These are phyloP conservation scores for Zeuzera pyrina DNA, from an alignment of 2,888 invertebrate genomes.

Conservation along the genomic window DNA sequence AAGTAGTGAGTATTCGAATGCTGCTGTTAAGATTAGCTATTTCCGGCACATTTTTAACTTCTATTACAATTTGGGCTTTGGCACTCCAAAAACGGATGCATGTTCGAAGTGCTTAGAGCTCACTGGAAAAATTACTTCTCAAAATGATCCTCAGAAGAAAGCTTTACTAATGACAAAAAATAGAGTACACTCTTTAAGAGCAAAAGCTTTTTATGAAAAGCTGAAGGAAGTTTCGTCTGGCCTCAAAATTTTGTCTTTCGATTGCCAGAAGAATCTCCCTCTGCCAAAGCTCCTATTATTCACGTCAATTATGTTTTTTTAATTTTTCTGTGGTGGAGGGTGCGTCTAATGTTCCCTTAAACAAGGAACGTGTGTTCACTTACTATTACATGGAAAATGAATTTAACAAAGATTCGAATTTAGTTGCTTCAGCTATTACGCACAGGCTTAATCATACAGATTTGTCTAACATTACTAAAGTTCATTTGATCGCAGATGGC, in stretches of 20 bases:
- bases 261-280: slow-evolving; percentile 30
- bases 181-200: slow-evolving; percentile 16
- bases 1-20: slow-evolving; percentile 4
- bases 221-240: slow-evolving; percentile 17
- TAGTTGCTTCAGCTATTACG: slow-evolving; percentile 10
- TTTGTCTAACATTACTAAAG: slow-evolving; percentile 9
- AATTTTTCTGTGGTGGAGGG: slow-evolving; percentile 17
- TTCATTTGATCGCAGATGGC: slow-evolving; percentile 18
- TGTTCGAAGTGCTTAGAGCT: slow-evolving; percentile 23
- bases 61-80: slow-evolving; percentile 23
- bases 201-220: slow-evolving; percentile 20
- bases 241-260: slow-evolving; percentile 22
- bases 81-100: slow-evolving; percentile 17
- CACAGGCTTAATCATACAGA: slow-evolving; percentile 11
- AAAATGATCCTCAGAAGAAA: slow-evolving; percentile 17
- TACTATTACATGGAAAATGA: slow-evolving; percentile 21
- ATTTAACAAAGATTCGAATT: slow-evolving; percentile 15
- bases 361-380: slow-evolving; percentile 17
- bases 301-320: slow-evolving; percentile 16
- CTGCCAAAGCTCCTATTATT: slow-evolving; percentile 21
- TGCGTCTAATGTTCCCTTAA: slow-evolving; percentile 10
- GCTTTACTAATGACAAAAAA: slow-evolving; percentile 14
- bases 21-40: slow-evolving; percentile 8
- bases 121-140: slow-evolving; percentile 20
- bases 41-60: slow-evolving; percentile 21